Evolutionary conservation across 2,888 invertebrate species (phyloP).

Genomic region (Eumerus sabulonum): DNA sequence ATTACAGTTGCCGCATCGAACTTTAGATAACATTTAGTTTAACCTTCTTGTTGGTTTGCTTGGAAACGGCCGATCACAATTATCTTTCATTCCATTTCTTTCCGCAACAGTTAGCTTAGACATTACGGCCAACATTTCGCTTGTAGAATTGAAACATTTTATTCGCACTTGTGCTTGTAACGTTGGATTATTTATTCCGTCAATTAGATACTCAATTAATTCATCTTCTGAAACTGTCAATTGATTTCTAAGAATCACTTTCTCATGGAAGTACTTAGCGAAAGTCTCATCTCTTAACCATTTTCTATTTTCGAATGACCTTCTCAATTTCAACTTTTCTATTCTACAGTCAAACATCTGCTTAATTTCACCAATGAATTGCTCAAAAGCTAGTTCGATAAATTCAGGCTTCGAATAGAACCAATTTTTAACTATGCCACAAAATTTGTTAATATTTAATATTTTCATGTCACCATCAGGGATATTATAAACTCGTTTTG

Average conservation of each 20-base stretch:
- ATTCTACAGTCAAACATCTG: conserved; percentile 32
- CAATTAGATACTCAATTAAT: conserved; percentile 63
- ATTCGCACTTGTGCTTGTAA: conserved; percentile 7
- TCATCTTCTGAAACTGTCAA: conserved; percentile 69
- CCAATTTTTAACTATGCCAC: conserved; percentile 41
- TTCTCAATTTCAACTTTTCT: conserved; percentile 34
- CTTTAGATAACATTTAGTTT: too few relatives aligned
- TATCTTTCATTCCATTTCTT: too few relatives aligned
- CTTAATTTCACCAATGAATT: conserved; percentile 36
- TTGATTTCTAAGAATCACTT: conserved; percentile 59
- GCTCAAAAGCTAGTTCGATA: conserved; percentile 37
- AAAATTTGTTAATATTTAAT: conserved; percentile 41
- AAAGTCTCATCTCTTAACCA: conserved; percentile 61
- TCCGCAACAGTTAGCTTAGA: conserved; percentile 4
- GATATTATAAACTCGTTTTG: conserved; percentile 20
- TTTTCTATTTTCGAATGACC: conserved; percentile 47
- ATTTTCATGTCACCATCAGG: conserved; percentile 43
- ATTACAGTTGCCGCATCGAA: not conserved
- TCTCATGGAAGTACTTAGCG: conserved; percentile 59
- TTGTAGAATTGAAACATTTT: not conserved
- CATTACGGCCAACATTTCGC: conserved; percentile 1
- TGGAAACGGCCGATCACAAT: too few relatives aligned
- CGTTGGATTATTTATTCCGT: conserved; percentile 38
- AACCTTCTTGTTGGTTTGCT: too few relatives aligned
- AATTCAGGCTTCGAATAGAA: conserved; percentile 34